Percentiles rank a stretch among this genome's conserved stretches.
These are phyloP conservation scores for Poeciliopsis paucimaculata DNA, from an alignment of 2,797 vertebrate genomes.

Conservation along the genomic window DNA sequence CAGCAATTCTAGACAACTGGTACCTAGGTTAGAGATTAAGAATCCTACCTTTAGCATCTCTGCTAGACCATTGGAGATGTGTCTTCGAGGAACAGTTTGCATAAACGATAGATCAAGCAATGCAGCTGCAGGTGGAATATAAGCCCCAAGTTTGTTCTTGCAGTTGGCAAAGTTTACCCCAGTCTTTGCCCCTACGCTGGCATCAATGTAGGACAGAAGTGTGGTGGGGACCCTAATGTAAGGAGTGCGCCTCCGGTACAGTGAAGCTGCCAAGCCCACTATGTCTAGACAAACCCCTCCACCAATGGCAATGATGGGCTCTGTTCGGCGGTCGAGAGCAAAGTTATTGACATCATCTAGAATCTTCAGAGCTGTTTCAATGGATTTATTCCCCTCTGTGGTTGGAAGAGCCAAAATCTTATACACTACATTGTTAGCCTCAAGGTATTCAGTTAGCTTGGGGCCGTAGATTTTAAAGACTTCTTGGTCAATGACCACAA, in stretches of 20 bases:
- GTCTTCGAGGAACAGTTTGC: constrained; percentile 78
- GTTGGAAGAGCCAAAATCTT: constrained; percentile 82
- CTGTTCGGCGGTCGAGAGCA: constrained; percentile 80
- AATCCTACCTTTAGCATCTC: constrained; percentile 85
- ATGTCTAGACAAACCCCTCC: constrained; percentile 86
- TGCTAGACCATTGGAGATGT: constrained; percentile 85
- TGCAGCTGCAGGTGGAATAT: constrained; percentile 80
- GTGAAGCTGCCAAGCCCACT: constrained; percentile 82
- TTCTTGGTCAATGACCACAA: constrained; percentile 83
- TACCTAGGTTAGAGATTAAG: neutral
- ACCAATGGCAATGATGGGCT: constrained; percentile 85
- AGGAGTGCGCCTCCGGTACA: constrained; percentile 84
- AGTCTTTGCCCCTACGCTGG: constrained; percentile 85
- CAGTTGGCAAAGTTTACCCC: constrained; percentile 87
- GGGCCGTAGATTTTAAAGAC: constrained; percentile 81
- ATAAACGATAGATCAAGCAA: constrained; percentile 85
- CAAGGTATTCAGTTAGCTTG: constrained; percentile 79
- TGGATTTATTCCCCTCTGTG: constrained; percentile 85
- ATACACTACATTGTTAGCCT: constrained; percentile 75
- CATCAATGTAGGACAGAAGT: constrained; percentile 85
- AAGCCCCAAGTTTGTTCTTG: constrained; percentile 86
- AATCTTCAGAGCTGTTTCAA: constrained; percentile 83
- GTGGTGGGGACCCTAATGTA: constrained; percentile 87
- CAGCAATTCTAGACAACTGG: neutral
- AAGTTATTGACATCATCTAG: constrained; percentile 84